phyloP scores from a whole-genome alignment of 2,113 vertebrate genomes.

The Octodon degus region DNA sequence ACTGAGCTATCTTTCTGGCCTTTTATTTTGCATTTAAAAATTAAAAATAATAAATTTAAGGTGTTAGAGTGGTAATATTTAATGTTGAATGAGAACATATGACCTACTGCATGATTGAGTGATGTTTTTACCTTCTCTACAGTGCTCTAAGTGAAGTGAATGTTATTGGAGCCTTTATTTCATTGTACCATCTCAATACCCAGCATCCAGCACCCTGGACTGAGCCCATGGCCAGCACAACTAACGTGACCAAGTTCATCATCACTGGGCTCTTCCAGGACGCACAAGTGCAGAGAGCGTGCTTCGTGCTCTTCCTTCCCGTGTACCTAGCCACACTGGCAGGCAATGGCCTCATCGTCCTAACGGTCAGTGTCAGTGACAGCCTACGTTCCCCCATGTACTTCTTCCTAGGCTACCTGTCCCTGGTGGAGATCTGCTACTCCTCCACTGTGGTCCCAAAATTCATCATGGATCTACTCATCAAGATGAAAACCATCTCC shows the following conservation, averaged over 20 bases:
- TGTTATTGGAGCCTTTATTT: background rate
- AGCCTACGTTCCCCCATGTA: constrained; percentile 59
- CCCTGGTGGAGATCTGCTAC: constrained; percentile 72
- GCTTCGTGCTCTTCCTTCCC: constrained; percentile 44
- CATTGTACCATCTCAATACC: background rate
- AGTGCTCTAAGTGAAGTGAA: background rate
- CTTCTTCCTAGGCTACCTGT: constrained; percentile 60
- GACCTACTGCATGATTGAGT: background rate
- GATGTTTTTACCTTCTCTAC: background rate
- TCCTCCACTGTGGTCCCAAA: constrained; percentile 73
- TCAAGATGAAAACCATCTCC: constrained; percentile 26
- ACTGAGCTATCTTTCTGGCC: too few species aligned
- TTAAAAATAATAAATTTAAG: background rate
- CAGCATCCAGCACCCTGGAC: background rate
- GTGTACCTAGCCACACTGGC: constrained; percentile 56
- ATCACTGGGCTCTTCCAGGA: constrained; percentile 60
- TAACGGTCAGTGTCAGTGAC: background rate
- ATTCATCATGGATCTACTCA: constrained; percentile 53
- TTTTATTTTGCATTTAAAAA: background rate
- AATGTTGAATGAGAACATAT: background rate
- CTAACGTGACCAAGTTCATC: constrained; percentile 62
- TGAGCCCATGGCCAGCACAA: background rate
- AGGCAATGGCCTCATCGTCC: constrained; percentile 66
- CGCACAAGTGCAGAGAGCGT: constrained; percentile 15
- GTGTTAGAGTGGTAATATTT: background rate